Base-by-base conservation (phyloP, 2,113 vertebrate genomes). In the Phodopus roborovskii region DNA sequence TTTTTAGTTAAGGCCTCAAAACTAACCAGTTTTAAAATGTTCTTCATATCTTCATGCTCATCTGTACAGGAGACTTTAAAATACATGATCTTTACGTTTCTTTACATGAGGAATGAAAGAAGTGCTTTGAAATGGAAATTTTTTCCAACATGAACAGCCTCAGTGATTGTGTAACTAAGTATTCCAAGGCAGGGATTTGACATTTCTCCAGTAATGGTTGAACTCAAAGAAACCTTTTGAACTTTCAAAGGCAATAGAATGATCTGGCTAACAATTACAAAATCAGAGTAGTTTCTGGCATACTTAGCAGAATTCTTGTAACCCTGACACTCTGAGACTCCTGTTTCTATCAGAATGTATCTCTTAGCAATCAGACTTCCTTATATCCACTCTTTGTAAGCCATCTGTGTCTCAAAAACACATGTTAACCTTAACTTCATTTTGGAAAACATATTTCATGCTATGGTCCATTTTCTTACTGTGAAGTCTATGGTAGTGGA, bases 381-480 rank as follows among this genome's bases (percentile, higher is more conserved):
- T 79, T 73, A 90, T 92, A 64, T 75, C 88, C 70, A 12, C 6
- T 91, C 42, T 94, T 79, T 95, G 13, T 93, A 93, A 92, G 24
- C 77, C 17, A 62, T n/a, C 92, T 53, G 71, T 30, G 56, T 82
- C 19, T 94, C n/a, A 92, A 96, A 95, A 92, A 26, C 95, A 91
- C 77, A 62, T 74, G 96, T 94, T 81, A 33, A 94, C 33, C 50
- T 95, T 92, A 79, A 92, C 82, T 96, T 95, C 75, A 96, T 83
- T 92, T 93, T 48, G 2, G 66, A 86, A 97, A 94, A 78, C 88
- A 98, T 97, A 97, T 93, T 94, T 98, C 94, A 98, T 71, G 85
- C 56, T 58, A 45, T 97, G 62, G 15, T 97, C 92, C 89, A 97
- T 98, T 97, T 56, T 89, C 94, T 96, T 96, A 94, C 88, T 97